phyloP scores from a whole-genome alignment of 2,888 invertebrate genomes.

The Drosophila gaucha region DNA sequence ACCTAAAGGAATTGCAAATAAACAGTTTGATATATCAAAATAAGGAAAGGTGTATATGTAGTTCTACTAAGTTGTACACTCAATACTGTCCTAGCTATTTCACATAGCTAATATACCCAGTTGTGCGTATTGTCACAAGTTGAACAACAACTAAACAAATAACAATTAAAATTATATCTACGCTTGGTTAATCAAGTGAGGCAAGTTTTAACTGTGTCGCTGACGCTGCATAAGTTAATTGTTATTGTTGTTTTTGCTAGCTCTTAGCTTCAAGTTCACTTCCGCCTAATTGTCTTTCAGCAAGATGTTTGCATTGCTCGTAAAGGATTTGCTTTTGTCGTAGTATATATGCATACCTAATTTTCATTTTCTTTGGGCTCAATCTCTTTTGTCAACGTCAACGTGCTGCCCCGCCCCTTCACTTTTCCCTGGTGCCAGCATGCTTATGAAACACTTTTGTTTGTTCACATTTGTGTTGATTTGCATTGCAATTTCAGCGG shows the following conservation, averaged over 20 bases:
- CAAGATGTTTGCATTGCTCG: constrained; percentile 16
- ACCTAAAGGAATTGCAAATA: too few species aligned
- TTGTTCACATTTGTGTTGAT: constrained; percentile 12
- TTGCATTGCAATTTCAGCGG: constrained; percentile 31
- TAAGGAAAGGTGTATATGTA: too few species aligned
- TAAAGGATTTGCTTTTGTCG: constrained; percentile 9
- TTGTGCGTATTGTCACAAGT: background rate
- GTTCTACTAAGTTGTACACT: too few species aligned
- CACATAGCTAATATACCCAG: background rate
- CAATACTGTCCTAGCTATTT: background rate
- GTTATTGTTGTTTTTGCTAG: constrained; percentile 3
- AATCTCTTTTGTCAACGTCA: constrained; percentile 21
- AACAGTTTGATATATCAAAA: too few species aligned
- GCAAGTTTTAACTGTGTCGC: background rate
- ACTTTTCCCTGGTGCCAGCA: background rate
- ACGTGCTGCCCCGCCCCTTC: constrained; percentile 13
- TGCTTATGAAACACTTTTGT: constrained; percentile 5
- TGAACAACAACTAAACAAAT: constrained; percentile 40
- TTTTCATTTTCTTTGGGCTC: background rate
- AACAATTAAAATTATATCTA: constrained; percentile 77
- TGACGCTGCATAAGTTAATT: constrained; percentile 4
- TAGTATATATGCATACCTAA: background rate
- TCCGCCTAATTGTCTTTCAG: constrained; percentile 57
- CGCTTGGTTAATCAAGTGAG: constrained; percentile 80
- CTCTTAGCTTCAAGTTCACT: constrained; percentile 33